phyloP scores from a whole-genome alignment of 2,888 invertebrate genomes.

The Agapostemon virescens region DNA sequence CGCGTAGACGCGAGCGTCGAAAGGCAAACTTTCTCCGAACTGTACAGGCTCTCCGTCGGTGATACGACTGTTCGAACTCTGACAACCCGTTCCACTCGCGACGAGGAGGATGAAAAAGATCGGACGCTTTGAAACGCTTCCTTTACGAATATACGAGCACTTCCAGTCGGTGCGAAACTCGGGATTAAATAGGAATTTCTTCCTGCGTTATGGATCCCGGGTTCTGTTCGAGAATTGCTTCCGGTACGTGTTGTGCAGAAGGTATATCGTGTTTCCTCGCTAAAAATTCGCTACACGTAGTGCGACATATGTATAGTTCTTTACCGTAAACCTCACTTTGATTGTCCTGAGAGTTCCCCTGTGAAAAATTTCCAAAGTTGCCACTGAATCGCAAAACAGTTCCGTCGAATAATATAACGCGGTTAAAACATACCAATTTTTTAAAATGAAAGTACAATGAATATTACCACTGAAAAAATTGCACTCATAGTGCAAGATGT shows the following conservation, averaged over 20 bases:
- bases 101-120: neutral
- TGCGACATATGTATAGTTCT: neutral
- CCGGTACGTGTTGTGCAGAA: neutral
- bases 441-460: too few relatives aligned
- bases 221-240: neutral
- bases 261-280: neutral
- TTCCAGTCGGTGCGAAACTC: neutral
- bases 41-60: neutral
- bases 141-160: constrained; percentile 4
- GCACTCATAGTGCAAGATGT: too few relatives aligned
- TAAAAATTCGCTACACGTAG: neutral
- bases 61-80: constrained; percentile 12
- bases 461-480: too few relatives aligned
- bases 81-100: neutral
- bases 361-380: too few relatives aligned
- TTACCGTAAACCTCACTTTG: too few relatives aligned
- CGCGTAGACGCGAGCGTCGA: neutral
- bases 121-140: constrained; percentile 1
- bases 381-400: too few relatives aligned
- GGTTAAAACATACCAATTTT: too few relatives aligned
- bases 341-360: too few relatives aligned
- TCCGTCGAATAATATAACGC: too few relatives aligned
- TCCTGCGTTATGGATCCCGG: neutral
- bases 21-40: constrained; percentile 32
- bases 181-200: neutral